These are phyloP conservation scores for Phaethon lepturus DNA, from an alignment of 2,113 vertebrate genomes.

Conservation along the genomic window DNA sequence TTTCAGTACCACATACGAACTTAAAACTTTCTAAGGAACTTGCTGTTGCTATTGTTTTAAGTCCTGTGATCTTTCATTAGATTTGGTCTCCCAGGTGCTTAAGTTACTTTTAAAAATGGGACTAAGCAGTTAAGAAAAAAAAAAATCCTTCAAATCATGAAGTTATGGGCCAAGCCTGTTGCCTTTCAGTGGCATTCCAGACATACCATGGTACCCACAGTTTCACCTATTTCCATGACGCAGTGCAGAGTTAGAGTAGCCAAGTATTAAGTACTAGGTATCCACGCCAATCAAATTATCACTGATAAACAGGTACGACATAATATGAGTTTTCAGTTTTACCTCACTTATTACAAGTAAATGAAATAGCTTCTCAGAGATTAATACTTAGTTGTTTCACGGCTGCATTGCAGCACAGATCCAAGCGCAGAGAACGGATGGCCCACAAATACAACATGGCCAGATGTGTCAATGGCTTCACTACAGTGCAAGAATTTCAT, in stretches of 20 bases:
- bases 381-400: not conserved
- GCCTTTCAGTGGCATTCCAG: not conserved
- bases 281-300: not conserved
- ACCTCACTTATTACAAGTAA: not conserved
- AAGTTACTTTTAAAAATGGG: not conserved
- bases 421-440: not conserved
- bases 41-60: not conserved
- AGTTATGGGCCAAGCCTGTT: not conserved
- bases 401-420: not conserved
- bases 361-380: too few relatives aligned
- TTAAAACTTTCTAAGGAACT: not conserved
- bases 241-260: not conserved
- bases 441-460: not conserved
- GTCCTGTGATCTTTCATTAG: not conserved
- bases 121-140: not conserved
- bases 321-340: accelerated
- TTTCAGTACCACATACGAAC: not conserved
- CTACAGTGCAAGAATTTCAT: not conserved
- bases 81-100: not conserved
- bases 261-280: too few relatives aligned
- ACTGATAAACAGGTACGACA: not conserved
- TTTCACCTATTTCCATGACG: not conserved
- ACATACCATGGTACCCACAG: not conserved
- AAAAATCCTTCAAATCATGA: not conserved
- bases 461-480: too few relatives aligned